These are phyloP conservation scores for Oligia strigilis DNA, from an alignment of 2,888 invertebrate genomes.

Conservation along the genomic window DNA sequence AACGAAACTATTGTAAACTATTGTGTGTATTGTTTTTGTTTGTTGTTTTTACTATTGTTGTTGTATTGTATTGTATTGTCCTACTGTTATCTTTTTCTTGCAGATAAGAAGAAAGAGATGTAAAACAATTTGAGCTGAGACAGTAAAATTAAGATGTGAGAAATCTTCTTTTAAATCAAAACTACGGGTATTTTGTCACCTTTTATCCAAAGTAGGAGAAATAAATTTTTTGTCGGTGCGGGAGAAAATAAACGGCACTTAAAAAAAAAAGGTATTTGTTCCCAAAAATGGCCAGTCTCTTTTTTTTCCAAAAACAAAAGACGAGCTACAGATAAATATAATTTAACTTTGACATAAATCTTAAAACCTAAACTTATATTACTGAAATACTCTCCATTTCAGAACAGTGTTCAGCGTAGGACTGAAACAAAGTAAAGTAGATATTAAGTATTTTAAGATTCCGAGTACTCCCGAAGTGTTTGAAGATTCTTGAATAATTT, in stretches of 20 bases:
- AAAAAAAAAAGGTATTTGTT: background rate
- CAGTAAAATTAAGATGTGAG: background rate
- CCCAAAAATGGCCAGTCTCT: background rate
- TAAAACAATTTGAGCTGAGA: background rate
- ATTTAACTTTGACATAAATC: slow-evolving; percentile 39
- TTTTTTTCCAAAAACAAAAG: slow-evolving; percentile 9
- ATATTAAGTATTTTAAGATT: slow-evolving; percentile 36
- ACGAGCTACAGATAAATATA: background rate
- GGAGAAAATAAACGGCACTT: too few relatives aligned
- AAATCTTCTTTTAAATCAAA: background rate
- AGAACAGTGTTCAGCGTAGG: slow-evolving; percentile 8
- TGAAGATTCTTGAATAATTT: slow-evolving; percentile 39
- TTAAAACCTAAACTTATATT: slow-evolving; percentile 6
- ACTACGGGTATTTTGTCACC: background rate
- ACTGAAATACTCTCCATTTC: slow-evolving; percentile 37
- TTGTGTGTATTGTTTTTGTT: too few relatives aligned
- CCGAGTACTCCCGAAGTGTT: slow-evolving; percentile 4
- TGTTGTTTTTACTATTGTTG: too few relatives aligned
- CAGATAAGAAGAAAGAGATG: background rate
- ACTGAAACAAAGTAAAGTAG: slow-evolving; percentile 11
- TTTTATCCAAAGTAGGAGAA: background rate
- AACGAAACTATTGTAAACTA: background rate
- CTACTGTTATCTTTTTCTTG: background rate
- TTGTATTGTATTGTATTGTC: too few relatives aligned
- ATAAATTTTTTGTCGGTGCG: background rate